Base-by-base conservation (phyloP, 2,888 invertebrate genomes). In the Tolmerus cingulatus region DNA sequence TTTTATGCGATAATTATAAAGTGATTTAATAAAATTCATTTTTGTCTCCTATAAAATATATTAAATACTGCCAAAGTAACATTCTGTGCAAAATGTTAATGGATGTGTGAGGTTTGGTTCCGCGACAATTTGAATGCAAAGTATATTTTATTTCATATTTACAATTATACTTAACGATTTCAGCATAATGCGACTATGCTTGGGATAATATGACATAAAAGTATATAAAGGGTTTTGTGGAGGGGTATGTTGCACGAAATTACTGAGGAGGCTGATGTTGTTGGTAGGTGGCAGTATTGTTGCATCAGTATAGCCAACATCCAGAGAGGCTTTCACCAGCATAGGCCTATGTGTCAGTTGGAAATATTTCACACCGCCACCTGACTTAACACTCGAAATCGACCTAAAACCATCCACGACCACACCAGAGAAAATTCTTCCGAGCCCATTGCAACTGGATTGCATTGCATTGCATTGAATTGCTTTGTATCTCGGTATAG, bases 181-280 rank as follows among this genome's bases (percentile, higher is more conserved):
- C 12, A 66, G 66, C 66, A 66, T 78, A 78, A 78, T 78, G 78
- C 43, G 78, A 40, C 40, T 78, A 43, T 78, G 23, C 23, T 14
- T 40, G 46, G 37, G 23, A 78, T 78, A 78, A 78, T 46, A 78
- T 43, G 78, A 8, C n/a, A 66, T 78, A 78, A 78, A 78, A 78
- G 46, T 78, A 78, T 12, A 78, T 78, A 78, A 78, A 40, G 34
- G 34, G 34, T 3, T 34, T 34, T 34, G 5, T 34, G 2, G 34
- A 1, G 34, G 4, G 34, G 7, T 57, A 19, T 12, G 19, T 66
- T 66, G 12, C 9, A 12, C 46, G 34, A 30, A 46, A 76, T 76
- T 76, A 74, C 74, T 66, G 8, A 27, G 12, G 19, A 19, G 27
- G 27, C 23, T 66, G 66, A 2, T 27, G 14, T 16, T 77, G 43